Base-by-base conservation (phyloP, 2,113 vertebrate genomes). In the Ophiodon elongatus region DNA sequence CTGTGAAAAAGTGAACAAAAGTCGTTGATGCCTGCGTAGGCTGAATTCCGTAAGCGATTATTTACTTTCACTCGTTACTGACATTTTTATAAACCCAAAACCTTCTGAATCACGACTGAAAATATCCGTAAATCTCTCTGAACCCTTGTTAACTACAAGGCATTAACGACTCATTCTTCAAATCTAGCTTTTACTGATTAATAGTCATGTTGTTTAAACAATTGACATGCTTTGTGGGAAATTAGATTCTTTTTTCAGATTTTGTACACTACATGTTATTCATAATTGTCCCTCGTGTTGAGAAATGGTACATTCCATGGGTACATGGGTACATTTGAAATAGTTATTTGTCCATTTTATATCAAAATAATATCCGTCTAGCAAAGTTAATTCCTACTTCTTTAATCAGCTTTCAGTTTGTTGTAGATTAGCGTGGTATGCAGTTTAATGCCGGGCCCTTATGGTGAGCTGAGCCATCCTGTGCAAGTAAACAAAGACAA, bases 401-500 rank as follows among this genome's bases (percentile, higher is more conserved):
- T n/a, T 1, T 75, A 35, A 72, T 76, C 33, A 45, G 66, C 43
- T 80, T 65, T 37, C 39, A 37, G 7, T 23, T 17, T 57, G 7
- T 5, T 43, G 23, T 47, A 29, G 25, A 66, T 66, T 54, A 59
- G 43, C 4, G 1, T 21, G 64, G 6, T 69, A 14, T 23, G 10
- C 29, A 11, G 35, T 23, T 15, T 75, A 25, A 39, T 39, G 35
- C 67, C 68, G 21, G 29, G 25, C 17, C 15, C 17, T 56, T 57
- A 31, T 11, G 23, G 13, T 6, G 4, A 45, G n/a, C 23, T 60
- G 63, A 52, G 19, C 17, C 52, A 15, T 60, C 10, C 27, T 14
- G 23, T 47, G 52, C 3, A 56, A 37, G 65, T 45, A 82, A 88
- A 79, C 33, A 72, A 35, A 59, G 57, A 39, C 37, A 70, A 33